phyloP scores from a whole-genome alignment of 1,140 invertebrate genomes.

The Condylostylus longicornis region DNA sequence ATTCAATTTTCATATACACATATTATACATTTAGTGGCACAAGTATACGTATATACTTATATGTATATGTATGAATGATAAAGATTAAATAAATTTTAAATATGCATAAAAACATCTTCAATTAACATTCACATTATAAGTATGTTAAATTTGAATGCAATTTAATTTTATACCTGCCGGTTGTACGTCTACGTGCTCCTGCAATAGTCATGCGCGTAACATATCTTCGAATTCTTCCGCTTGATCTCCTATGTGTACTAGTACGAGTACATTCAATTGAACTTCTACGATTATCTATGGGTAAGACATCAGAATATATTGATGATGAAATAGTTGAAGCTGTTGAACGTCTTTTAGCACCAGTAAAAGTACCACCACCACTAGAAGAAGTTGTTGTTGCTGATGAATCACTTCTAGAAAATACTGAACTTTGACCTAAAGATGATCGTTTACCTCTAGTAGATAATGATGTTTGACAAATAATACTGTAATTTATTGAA shows the following conservation, averaged over 20 bases:
- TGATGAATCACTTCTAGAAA: conserved; percentile 29
- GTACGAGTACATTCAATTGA: conserved; percentile 26
- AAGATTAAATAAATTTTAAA: too few species aligned
- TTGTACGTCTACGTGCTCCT: conserved; percentile 26
- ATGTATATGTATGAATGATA: too few species aligned
- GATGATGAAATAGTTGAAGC: conserved; percentile 30
- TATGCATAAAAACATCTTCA: too few species aligned
- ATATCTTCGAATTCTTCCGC: conserved; percentile 24
- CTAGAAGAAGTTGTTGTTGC: conserved; percentile 29
- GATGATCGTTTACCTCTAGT: conserved; percentile 21
- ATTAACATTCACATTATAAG: too few species aligned
- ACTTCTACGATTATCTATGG: conserved; percentile 23
- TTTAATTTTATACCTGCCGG: conserved; percentile 24
- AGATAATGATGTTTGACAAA: conserved; percentile 5
- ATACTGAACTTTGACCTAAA: conserved; percentile 13
- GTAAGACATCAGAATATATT: conserved; percentile 24
- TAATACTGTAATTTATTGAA: too few species aligned
- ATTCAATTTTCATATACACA: too few species aligned
- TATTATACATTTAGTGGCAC: too few species aligned
- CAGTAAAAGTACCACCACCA: conserved; percentile 17
- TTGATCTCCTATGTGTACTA: conserved; percentile 21
- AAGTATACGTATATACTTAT: too few species aligned
- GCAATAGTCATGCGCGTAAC: conserved; percentile 29
- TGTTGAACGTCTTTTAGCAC: conserved; percentile 23
- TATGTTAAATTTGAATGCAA: not conserved